Percentiles rank a stretch among this genome's conserved stretches.
Evolutionary conservation across 2,888 invertebrate genomes (phyloP).

Genomic region (Eudemis profundana): DNA sequence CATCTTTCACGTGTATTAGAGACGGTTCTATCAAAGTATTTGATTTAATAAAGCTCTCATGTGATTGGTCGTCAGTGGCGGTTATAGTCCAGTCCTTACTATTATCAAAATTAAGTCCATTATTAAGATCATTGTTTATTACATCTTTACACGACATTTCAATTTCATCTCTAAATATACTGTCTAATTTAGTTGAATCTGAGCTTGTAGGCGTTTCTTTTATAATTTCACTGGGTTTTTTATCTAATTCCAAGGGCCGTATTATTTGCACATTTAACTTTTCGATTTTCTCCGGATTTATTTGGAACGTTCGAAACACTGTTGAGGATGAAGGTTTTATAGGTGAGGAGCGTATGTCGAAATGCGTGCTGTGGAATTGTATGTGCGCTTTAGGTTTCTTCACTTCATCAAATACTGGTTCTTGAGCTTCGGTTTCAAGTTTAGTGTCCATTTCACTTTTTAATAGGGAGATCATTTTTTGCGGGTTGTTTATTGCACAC

Average conservation of each 20-base stretch:
- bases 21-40: conserved; percentile 66
- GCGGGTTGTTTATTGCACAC: conserved; percentile 46
- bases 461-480: conserved; percentile 37
- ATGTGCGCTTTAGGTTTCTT: conserved; percentile 59
- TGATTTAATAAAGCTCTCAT: conserved; percentile 66
- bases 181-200: conserved; percentile 53
- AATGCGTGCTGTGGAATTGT: conserved; percentile 77
- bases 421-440: conserved; percentile 43
- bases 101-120: conserved; percentile 53
- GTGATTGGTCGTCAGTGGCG: conserved; percentile 60
- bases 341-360: conserved; percentile 78
- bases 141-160: conserved; percentile 61
- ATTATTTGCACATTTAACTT: conserved; percentile 72
- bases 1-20: conserved; percentile 64
- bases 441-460: conserved; percentile 37
- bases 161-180: conserved; percentile 63
- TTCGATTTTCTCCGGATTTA: conserved; percentile 71
- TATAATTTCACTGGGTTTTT: conserved; percentile 44
- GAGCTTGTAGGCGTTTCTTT: conserved; percentile 47
- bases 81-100: conserved; percentile 67
- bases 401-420: conserved; percentile 31
- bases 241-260: conserved; percentile 62
- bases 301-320: conserved; percentile 76
- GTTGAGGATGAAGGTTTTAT: conserved; percentile 75
- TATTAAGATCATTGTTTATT: conserved; percentile 56